Evolutionary conservation across 2,888 invertebrate species (phyloP).

Genomic region (Cheilosia grossa): DNA sequence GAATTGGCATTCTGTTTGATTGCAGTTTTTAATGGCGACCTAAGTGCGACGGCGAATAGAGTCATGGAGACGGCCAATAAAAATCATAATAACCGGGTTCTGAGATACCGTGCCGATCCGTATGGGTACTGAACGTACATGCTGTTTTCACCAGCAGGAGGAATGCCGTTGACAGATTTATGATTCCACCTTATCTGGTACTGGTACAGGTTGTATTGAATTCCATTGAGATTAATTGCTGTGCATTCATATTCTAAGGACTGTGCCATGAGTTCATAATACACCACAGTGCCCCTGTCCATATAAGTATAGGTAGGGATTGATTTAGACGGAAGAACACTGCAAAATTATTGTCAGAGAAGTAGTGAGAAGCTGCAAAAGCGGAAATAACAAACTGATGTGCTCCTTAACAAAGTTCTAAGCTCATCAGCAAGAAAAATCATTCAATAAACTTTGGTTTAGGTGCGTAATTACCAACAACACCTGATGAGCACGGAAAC

Average conservation of each 20-base stretch:
- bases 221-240: conserved; percentile 13
- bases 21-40: conserved; percentile 65
- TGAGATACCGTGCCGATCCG: conserved; percentile 8
- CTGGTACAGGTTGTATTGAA: conserved; percentile 22
- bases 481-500: no score
- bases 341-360: no score
- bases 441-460: no score
- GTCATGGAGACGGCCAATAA: conserved; percentile 69
- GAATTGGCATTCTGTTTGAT: conserved; percentile 71
- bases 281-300: background rate
- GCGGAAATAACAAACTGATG: no score
- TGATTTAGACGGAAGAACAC: background rate
- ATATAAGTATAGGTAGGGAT: background rate
- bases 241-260: background rate
- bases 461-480: no score
- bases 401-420: no score
- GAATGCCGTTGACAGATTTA: conserved; percentile 63
- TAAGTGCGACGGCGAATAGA: conserved; percentile 58
- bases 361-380: no score
- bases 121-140: background rate
- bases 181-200: conserved; percentile 26
- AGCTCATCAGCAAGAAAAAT: no score
- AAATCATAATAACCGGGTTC: conserved; percentile 36
- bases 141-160: conserved; percentile 51
- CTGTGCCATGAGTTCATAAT: background rate